Evolutionary conservation across 1,140 invertebrate genomes (phyloP).

Genomic region (Zaprionus vittiger): DNA sequence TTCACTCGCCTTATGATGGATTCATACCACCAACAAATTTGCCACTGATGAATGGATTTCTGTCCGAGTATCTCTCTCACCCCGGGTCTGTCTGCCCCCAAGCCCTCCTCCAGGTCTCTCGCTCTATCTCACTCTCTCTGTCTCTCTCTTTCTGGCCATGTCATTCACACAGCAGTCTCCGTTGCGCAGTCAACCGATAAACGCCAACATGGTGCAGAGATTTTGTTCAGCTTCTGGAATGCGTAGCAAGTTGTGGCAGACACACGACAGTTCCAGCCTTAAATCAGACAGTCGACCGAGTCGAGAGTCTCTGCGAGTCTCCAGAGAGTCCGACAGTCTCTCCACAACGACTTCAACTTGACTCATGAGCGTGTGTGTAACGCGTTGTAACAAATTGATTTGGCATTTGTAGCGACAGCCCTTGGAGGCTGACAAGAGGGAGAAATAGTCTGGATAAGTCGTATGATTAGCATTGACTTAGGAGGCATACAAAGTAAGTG

Average conservation of each 20-base stretch:
- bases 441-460: slow-evolving; percentile 20
- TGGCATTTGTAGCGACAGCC: slow-evolving; percentile 76
- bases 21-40: slow-evolving; percentile 84
- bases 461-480: slow-evolving; percentile 14
- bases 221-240: slow-evolving; percentile 84
- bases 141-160: slow-evolving; percentile 35
- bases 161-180: slow-evolving; percentile 43
- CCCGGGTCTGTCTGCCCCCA: background rate
- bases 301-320: slow-evolving; percentile 18
- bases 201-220: slow-evolving; percentile 81
- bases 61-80: slow-evolving; percentile 47
- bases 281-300: slow-evolving; percentile 48
- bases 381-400: slow-evolving; percentile 73
- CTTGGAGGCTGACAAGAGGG: slow-evolving; percentile 7
- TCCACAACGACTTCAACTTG: slow-evolving; percentile 15
- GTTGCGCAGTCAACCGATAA: slow-evolving; percentile 53
- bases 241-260: slow-evolving; percentile 77
- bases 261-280: slow-evolving; percentile 30
- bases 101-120: background rate
- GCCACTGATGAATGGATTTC: slow-evolving; percentile 84
- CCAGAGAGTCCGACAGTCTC: slow-evolving; percentile 6
- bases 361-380: slow-evolving; percentile 57
- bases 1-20: slow-evolving; percentile 83
- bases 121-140: slow-evolving; percentile 26
- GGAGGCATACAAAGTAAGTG: background rate